These are phyloP conservation scores for Antedon mediterranea DNA, from an alignment of 53 echinoderm and acorn worm species.

Conservation along the genomic window DNA sequence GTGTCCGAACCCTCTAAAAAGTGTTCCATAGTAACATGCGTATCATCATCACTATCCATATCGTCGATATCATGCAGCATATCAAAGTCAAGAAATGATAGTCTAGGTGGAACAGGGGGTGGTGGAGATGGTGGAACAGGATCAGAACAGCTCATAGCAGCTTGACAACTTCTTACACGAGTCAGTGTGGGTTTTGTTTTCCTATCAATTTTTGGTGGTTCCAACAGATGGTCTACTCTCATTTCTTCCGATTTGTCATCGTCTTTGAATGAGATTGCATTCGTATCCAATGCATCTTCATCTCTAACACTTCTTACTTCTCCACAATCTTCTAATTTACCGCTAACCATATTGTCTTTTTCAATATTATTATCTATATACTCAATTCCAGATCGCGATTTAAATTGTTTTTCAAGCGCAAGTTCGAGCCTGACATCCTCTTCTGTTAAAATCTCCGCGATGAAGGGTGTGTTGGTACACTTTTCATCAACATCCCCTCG, in stretches of 20 bases:
- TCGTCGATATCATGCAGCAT: neutral
- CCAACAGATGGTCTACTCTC: neutral
- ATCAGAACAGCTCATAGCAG: neutral
- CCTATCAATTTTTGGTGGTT: neutral
- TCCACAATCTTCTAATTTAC: neutral
- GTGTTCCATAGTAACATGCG: neutral
- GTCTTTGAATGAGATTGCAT: neutral
- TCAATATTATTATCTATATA: neutral
- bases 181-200: neutral
- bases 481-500: neutral
- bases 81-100: neutral
- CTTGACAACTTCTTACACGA: neutral
- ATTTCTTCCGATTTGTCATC: neutral
- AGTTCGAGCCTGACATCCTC: constrained; percentile 16
- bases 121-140: neutral
- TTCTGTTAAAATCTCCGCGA: constrained; percentile 7
- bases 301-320: neutral
- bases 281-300: neutral
- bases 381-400: constrained; percentile 7
- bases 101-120: neutral
- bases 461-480: constrained; percentile 15
- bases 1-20: neutral
- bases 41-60: neutral
- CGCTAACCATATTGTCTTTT: neutral
- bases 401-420: constrained; percentile 11